These are phyloP conservation scores for Alaudala cheleensis DNA, from an alignment of 2,113 vertebrate species.

Conservation along the genomic window DNA sequence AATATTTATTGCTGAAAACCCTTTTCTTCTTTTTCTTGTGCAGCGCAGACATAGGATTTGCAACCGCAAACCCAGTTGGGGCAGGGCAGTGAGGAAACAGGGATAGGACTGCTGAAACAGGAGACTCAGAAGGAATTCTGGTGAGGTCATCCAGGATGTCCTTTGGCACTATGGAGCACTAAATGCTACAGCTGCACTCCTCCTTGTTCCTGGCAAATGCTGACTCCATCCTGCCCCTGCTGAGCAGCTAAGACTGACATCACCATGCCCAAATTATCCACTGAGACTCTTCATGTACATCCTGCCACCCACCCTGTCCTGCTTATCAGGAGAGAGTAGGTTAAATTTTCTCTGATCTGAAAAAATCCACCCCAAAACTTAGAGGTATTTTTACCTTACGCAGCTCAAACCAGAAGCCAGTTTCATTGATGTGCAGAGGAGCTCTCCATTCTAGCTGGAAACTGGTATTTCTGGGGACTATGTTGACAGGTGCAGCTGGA, in stretches of 20 bases:
- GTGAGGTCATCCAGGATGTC: conserved; percentile 49
- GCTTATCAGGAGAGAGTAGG: neutral
- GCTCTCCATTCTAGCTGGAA: conserved; percentile 68
- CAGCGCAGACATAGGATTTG: neutral
- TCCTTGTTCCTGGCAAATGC: conserved; percentile 34
- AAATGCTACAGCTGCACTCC: conserved; percentile 31
- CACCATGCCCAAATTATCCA: conserved; percentile 16
- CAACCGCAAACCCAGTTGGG: neutral
- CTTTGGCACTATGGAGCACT: conserved; percentile 20
- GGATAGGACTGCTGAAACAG: conserved; percentile 31
- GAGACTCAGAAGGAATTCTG: conserved; percentile 15
- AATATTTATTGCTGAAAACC: neutral
- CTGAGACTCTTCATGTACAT: neutral
- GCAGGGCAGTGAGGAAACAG: neutral
- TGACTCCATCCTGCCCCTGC: conserved; percentile 7
- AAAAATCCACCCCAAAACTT: neutral
- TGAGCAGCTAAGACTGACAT: conserved; percentile 8
- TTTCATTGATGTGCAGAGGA: conserved; percentile 52
- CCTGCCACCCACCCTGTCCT: neutral
- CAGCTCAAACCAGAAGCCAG: conserved; percentile 72
- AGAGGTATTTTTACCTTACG: conserved; percentile 54
- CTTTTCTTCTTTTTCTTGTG: neutral
- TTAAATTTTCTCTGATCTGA: neutral
- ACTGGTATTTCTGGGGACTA: conserved; percentile 68
- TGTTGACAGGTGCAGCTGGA: conserved; percentile 53